A percentile compares a stretch with the other conserved stretches of the same genome.
Conservation (phyloP, 2,797 vertebrate genomes). For the Chlorospingus semifuscus region DNA sequence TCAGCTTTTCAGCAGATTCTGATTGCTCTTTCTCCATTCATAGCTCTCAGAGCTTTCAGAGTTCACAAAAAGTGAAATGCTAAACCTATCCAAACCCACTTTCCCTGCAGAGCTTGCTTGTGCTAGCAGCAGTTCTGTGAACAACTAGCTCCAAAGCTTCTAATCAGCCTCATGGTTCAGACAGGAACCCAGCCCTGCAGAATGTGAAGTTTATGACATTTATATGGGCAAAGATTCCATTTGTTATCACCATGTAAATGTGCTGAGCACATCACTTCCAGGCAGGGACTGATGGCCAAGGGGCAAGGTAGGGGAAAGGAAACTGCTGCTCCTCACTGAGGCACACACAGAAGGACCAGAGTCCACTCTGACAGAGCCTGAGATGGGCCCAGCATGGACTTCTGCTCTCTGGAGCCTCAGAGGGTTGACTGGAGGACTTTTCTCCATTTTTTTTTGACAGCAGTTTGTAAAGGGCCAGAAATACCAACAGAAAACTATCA, state of each 20-base stretch:
- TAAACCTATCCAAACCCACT: not conserved
- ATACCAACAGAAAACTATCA: not conserved
- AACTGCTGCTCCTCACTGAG: not conserved
- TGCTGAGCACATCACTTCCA: not conserved
- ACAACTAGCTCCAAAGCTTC: not conserved
- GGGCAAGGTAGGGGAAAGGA: not conserved
- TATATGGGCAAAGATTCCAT: not conserved
- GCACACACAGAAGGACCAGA: not conserved
- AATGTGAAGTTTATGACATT: not conserved
- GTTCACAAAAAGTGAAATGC: not conserved
- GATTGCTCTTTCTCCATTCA: not conserved
- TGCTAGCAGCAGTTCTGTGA: not conserved
- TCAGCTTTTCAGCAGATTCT: conserved; percentile 6
- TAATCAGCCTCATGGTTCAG: not conserved
- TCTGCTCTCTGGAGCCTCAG: not conserved
- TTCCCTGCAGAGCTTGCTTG: not conserved
- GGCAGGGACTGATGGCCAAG: not conserved
- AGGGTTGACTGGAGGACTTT: not conserved
- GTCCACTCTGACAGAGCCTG: not conserved
- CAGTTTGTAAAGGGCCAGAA: not conserved
- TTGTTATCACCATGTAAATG: not conserved
- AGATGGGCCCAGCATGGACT: not conserved
- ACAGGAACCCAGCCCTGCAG: not conserved
- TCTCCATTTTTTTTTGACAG: not conserved
- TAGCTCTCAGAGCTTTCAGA: not conserved